Percentiles rank a stretch among this genome's conserved stretches.
phyloP scores from a whole-genome alignment of 2,797 vertebrate genomes.

The Myripristis murdjan region DNA sequence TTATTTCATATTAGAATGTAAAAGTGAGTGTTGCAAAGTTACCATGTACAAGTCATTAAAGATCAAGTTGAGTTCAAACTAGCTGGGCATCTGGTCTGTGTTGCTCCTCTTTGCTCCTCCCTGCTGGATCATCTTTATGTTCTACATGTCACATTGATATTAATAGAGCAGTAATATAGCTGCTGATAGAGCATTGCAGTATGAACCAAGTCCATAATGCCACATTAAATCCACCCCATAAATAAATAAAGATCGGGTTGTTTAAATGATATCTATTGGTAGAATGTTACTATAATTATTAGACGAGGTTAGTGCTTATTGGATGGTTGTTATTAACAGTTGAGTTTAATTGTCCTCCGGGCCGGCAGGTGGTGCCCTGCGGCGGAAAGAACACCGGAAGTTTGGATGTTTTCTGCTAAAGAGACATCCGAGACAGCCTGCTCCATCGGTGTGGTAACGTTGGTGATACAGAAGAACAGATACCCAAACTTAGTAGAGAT shows the following conservation, averaged over 20 bases:
- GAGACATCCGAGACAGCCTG: background rate
- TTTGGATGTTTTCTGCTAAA: background rate
- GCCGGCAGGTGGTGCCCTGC: background rate
- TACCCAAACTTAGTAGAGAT: accelerated
- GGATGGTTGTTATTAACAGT: too few species aligned
- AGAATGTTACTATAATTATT: too few species aligned
- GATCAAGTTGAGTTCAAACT: constrained; percentile 70
- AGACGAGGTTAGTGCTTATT: background rate
- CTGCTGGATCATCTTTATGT: background rate
- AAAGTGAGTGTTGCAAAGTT: constrained; percentile 83
- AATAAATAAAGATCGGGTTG: background rate
- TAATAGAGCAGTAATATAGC: too few species aligned
- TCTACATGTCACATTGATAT: background rate
- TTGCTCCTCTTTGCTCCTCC: background rate
- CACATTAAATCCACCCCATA: background rate
- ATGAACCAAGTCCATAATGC: background rate
- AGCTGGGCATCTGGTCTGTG: background rate
- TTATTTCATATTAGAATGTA: constrained; percentile 86
- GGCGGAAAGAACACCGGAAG: background rate
- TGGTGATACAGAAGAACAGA: background rate
- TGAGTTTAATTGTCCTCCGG: background rate
- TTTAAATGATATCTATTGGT: too few species aligned
- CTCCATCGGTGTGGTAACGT: background rate
- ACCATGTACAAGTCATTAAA: constrained; percentile 88
- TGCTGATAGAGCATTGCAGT: background rate